These are phyloP conservation scores for Troides aeacus DNA, from an alignment of 2,888 invertebrate genomes.

Conservation along the genomic window DNA sequence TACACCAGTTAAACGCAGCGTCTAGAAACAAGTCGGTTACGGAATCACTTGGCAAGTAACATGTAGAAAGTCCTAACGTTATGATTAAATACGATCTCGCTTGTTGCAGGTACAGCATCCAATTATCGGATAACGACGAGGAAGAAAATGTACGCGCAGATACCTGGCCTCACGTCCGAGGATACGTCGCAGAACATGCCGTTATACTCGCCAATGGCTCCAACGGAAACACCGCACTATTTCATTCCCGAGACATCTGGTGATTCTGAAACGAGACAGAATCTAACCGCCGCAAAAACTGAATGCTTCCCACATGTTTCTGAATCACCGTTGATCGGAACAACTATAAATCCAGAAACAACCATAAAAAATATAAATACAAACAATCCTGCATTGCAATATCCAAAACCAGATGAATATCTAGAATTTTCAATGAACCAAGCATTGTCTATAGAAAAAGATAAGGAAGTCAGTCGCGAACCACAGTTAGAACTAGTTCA, in stretches of 20 bases:
- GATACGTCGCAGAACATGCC: slow-evolving; percentile 34
- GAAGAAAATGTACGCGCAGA: slow-evolving; percentile 87
- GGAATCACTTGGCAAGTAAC: slow-evolving; percentile 8
- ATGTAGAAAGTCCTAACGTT: slow-evolving; percentile 15
- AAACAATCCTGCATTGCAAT: neutral
- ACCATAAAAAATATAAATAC: neutral
- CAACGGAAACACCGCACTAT: slow-evolving; percentile 34
- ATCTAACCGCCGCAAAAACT: neutral
- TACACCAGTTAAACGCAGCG: neutral
- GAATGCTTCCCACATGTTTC: neutral
- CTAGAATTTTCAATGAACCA: neutral
- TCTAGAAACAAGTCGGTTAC: slow-evolving; percentile 2
- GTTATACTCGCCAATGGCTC: neutral
- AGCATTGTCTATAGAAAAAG: neutral
- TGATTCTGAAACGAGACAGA: neutral
- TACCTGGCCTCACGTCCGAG: slow-evolving; percentile 84
- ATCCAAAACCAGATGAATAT: neutral
- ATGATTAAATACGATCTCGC: slow-evolving; percentile 28
- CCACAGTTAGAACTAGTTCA: neutral
- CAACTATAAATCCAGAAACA: neutral
- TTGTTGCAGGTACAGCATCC: slow-evolving; percentile 67
- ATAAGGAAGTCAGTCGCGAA: neutral
- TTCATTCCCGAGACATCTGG: slow-evolving; percentile 35
- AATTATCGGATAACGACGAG: slow-evolving; percentile 84
- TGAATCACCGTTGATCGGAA: neutral